Base-by-base conservation (phyloP, 92 coral and sea anemone genomes). In the Ricordea florida region DNA sequence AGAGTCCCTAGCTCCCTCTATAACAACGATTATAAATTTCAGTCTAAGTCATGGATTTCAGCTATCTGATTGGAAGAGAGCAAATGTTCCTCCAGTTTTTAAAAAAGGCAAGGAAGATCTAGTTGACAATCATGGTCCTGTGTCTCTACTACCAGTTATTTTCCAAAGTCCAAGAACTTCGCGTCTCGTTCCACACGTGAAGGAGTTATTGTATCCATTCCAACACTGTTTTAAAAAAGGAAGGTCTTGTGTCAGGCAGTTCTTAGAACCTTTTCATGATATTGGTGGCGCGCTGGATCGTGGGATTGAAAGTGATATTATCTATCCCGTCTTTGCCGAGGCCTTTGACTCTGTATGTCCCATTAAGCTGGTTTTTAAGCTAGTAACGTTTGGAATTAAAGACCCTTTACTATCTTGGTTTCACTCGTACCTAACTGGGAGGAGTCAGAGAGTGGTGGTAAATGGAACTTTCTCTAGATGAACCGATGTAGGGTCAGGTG, bases 81-180 rank as follows among this genome's bases (percentile, higher is more conserved):
- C 49, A 11, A 36, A 60, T 60, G 35, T 60, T 10, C 67, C 67
- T 3, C 67, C 67, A 6, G 25, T 60, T 60, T 10, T 3, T 16
- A 37, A 60, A 37, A 60, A 60, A 10, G 49, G 35, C n/a, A 37
- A 60, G 13, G 38, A 35, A 37, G 48, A 59, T 33, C 28, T 59
- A 5, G 66, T 59, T 34, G 46, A 59, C n/a, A 59, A 60, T 60
- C 40, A 60, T 60, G 30, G 48, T 35, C 67, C 67, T 14, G 50
- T 60, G 11, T 60, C 47, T 1, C 20, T 38, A 16, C 67, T 60
- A 10, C 48, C 50, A 3, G 67, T 60, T 13, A 60, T 60, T 21
- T 60, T 49, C 20, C 10, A 60, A 58, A 46, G 33, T 32, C 66
- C 33, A 33, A 32, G 37, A 34, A 46, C 17, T 22, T 7, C 66